phyloP scores from a whole-genome alignment of 2,797 vertebrate species.

The Sebastes hubbsi region DNA sequence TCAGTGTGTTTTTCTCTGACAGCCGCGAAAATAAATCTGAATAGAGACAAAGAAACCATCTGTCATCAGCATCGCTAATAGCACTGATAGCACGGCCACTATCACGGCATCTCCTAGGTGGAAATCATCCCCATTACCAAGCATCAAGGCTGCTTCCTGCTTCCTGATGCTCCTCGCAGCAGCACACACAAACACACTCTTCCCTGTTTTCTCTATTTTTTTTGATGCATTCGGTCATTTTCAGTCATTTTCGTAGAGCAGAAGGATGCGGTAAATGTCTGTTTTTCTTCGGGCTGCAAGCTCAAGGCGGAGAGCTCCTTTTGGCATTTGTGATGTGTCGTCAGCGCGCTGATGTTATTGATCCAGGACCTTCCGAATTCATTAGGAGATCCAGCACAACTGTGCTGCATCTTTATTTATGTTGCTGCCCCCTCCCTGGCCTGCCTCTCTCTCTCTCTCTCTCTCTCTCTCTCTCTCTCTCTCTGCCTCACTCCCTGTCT shows the following conservation, averaged over 20 bases:
- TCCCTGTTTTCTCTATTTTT: constrained; percentile 21
- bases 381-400: constrained; percentile 83
- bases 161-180: constrained; percentile 66
- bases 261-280: constrained; percentile 41
- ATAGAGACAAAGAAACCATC: constrained; percentile 77
- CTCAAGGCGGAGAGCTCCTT: constrained; percentile 58
- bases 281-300: constrained; percentile 51
- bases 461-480: not conserved
- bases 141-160: constrained; percentile 72
- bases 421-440: constrained; percentile 71
- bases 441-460: constrained; percentile 21
- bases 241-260: constrained; percentile 24
- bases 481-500: constrained; percentile 57
- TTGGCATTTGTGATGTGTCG: constrained; percentile 84
- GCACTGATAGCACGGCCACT: constrained; percentile 72
- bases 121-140: constrained; percentile 79
- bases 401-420: constrained; percentile 86
- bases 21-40: constrained; percentile 74
- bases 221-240: constrained; percentile 32
- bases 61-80: constrained; percentile 78
- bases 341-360: constrained; percentile 86
- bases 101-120: constrained; percentile 77
- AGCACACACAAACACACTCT: constrained; percentile 34
- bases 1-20: constrained; percentile 61
- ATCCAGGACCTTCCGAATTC: constrained; percentile 87